Evolutionary conservation across 2,113 vertebrate genomes (phyloP).

Genomic region (Puma concolor): DNA sequence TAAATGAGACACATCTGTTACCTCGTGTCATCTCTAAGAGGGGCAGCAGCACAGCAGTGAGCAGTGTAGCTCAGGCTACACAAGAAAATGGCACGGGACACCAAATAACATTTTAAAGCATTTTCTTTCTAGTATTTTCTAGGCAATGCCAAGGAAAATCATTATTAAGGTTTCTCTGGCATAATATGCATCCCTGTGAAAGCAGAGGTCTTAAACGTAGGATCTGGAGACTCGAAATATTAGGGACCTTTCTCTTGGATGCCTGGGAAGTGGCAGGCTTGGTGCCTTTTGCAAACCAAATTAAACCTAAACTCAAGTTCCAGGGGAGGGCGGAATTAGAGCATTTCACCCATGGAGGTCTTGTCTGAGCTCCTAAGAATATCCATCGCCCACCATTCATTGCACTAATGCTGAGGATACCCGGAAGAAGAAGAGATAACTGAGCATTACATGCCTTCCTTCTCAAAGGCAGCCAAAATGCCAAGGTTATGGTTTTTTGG

Average conservation of each 20-base stretch:
- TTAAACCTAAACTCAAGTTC: conserved; percentile 57
- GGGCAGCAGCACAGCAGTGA: conserved; percentile 80
- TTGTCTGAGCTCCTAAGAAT: not conserved
- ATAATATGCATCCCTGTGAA: conserved; percentile 77
- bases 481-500: not conserved
- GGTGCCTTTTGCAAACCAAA: conserved; percentile 39
- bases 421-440: not conserved
- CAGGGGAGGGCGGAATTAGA: conserved; percentile 43
- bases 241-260: conserved; percentile 61
- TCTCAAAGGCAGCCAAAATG: not conserved
- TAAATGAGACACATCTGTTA: conserved; percentile 77
- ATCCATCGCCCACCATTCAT: not conserved
- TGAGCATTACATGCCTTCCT: not conserved
- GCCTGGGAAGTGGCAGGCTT: conserved; percentile 52
- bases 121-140: conserved; percentile 64
- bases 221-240: conserved; percentile 46
- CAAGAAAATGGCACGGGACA: conserved; percentile 75
- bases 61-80: conserved; percentile 79
- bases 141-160: conserved; percentile 71
- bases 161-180: conserved; percentile 80
- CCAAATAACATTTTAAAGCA: no score
- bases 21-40: conserved; percentile 77
- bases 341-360: not conserved
- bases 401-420: not conserved
- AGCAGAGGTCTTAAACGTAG: conserved; percentile 71